Base-by-base conservation (phyloP, 2,797 vertebrate species). In the Crocodylus rhombifer region DNA sequence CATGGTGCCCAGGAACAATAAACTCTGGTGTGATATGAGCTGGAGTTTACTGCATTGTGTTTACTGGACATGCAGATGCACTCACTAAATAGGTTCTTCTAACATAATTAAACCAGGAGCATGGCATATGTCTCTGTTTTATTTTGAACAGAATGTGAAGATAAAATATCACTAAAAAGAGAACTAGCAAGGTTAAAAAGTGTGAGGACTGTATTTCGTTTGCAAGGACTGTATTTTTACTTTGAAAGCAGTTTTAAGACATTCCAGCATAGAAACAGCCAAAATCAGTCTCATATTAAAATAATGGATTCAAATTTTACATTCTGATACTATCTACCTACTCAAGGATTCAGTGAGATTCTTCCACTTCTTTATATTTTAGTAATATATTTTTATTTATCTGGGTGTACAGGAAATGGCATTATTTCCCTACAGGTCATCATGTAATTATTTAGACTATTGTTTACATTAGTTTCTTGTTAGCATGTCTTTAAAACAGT, bases 271-370 rank as follows among this genome's bases (percentile, higher is more conserved):
- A 42, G 42, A 42, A 42, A 42, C 42, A 42, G 60, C 14, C 51
- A 55, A 64, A 83, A 82, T 26, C 71, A 61, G 33, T 64, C 63
- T 82, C 88, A 20, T 91, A 90, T 86, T 93, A 91, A 79, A 89
- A 85, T 80, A 25, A 42, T 14, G 58, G 64, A 62, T 64, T 33
- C 65, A 61, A 93, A 87, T 83, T 91, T 12, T 65, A n/a, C 57
- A 25, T 30, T 83, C 87, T 20, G 75, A 20, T 75, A 51, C 42
- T 77, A 85, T 36, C 23, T 89, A 82, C 25, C 77, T 26, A 74
- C 30, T 83, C 36, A 87, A 36, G 23, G 17, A 20, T 87, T 75
- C 23, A 77, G 20, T 2, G 5, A 42, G 67, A 80, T 15, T n/a
- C 25, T 13, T 36, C 36, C 18, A 33, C 5, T 60, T 60, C 74